These are phyloP conservation scores for Diplodus sargus DNA, from an alignment of 2,797 vertebrate species.

Conservation along the genomic window DNA sequence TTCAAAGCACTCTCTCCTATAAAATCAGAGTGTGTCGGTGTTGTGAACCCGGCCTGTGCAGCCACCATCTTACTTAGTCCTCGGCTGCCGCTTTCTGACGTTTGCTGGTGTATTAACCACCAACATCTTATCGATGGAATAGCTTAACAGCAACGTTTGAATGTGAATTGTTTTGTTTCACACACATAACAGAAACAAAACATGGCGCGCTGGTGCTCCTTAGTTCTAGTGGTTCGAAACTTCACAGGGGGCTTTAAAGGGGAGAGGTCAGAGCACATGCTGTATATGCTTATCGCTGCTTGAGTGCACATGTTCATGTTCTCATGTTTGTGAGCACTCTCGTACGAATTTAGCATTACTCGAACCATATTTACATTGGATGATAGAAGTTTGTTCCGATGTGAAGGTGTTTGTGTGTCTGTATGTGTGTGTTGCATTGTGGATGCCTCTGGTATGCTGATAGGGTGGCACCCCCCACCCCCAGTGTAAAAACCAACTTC, in stretches of 20 bases:
- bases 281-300: not conserved
- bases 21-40: too few species aligned
- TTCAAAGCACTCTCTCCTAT: too few species aligned
- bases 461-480: constrained; percentile 36
- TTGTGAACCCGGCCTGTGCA: too few species aligned
- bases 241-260: not conserved
- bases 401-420: constrained; percentile 36
- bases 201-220: not conserved
- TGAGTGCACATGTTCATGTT: not conserved
- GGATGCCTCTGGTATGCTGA: constrained; percentile 48
- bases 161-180: not conserved
- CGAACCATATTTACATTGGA: constrained; percentile 12
- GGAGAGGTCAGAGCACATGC: too few species aligned
- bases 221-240: not conserved
- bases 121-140: not conserved
- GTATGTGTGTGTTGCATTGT: constrained; percentile 26
- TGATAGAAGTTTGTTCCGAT: not conserved
- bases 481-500: constrained; percentile 50
- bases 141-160: not conserved
- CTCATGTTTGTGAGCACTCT: not conserved
- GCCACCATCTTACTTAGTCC: too few species aligned
- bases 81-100: too few species aligned
- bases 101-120: not conserved
- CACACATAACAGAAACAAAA: not conserved
- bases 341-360: not conserved